Evolutionary conservation across 2,113 vertebrate genomes (phyloP).

Genomic region (Tinamus guttatus): DNA sequence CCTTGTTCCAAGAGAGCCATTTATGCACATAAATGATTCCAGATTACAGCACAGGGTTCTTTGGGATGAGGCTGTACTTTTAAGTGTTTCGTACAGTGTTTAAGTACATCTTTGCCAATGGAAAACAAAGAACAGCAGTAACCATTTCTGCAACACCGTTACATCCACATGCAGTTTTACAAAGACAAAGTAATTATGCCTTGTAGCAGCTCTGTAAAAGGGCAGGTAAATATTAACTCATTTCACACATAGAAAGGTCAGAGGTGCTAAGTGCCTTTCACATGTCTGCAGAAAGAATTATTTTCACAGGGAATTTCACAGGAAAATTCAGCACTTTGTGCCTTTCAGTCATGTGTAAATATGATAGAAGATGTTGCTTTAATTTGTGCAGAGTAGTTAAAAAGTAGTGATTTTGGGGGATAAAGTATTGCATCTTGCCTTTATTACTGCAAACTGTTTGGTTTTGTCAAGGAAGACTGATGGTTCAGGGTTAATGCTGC

Average conservation of each 20-base stretch:
- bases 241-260: not conserved
- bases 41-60: not conserved
- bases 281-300: not conserved
- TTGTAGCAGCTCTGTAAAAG: slow-evolving; percentile 8
- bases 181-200: not conserved
- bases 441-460: not conserved
- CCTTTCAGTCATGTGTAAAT: not conserved
- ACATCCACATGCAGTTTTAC: slow-evolving; percentile 9
- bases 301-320: not conserved
- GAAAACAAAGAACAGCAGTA: not conserved
- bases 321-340: not conserved
- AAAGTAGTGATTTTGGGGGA: not conserved
- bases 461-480: not conserved
- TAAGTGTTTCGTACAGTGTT: not conserved
- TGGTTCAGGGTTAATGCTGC: not conserved
- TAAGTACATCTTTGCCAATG: not conserved
- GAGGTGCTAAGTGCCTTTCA: not conserved
- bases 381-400: not conserved
- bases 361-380: not conserved
- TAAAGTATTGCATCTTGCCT: not conserved
- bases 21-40: not conserved
- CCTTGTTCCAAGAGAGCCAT: not conserved
- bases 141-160: not conserved
- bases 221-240: slow-evolving; percentile 5
- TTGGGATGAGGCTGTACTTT: not conserved